These are phyloP conservation scores for Heliconius ethilla DNA, from an alignment of 2,888 invertebrate species.

Conservation along the genomic window DNA sequence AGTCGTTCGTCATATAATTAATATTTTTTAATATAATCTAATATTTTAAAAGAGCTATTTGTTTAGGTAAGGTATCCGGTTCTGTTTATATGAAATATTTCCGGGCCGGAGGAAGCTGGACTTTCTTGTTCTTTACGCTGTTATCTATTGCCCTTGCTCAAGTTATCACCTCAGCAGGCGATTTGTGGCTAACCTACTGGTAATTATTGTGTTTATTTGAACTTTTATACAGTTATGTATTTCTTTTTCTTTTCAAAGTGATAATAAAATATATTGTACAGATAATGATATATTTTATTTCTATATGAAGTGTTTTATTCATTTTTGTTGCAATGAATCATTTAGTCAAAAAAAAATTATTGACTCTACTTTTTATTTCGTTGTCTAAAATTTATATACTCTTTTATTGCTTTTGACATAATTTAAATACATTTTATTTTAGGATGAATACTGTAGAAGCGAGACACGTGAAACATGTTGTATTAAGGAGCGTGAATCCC, in stretches of 20 bases:
- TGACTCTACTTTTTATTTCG: no score
- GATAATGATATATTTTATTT: no score
- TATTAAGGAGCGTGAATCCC: background rate
- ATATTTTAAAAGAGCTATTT: background rate
- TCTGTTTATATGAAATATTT: slow-evolving; percentile 86
- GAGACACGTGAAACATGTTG: slow-evolving; percentile 27
- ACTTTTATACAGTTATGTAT: background rate
- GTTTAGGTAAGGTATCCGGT: slow-evolving; percentile 77
- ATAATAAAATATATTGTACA: background rate
- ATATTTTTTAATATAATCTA: background rate
- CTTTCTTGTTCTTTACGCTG: slow-evolving; percentile 78
- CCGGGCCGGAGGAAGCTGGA: slow-evolving; percentile 84
- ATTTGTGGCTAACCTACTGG: slow-evolving; percentile 91
- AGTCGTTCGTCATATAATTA: background rate
- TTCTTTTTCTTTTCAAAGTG: background rate
- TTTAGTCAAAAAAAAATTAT: background rate
- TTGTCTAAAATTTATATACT: background rate
- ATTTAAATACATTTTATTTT: slow-evolving; percentile 44
- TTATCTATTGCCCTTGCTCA: slow-evolving; percentile 85
- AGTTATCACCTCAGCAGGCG: slow-evolving; percentile 85
- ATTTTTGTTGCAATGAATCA: background rate
- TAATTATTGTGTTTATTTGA: slow-evolving; percentile 55
- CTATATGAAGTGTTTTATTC: background rate
- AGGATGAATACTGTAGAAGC: slow-evolving; percentile 75
- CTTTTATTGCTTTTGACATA: background rate